A percentile compares a stretch with the other conserved stretches of the same genome.
These are phyloP conservation scores for Lasioglossum vierecki DNA, from an alignment of 2,888 invertebrate genomes.

Conservation along the genomic window DNA sequence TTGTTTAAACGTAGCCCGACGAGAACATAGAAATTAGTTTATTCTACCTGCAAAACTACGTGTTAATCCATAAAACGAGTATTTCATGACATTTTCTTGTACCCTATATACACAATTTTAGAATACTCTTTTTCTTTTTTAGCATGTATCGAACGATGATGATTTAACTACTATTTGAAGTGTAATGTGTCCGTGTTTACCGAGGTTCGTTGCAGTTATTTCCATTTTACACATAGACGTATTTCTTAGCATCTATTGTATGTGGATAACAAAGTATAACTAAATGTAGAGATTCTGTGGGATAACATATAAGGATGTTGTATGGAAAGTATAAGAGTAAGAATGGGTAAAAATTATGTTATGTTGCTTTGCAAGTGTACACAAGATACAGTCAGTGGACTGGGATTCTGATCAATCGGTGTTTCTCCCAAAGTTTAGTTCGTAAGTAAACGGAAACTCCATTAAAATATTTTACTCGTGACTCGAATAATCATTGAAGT, in stretches of 20 bases:
- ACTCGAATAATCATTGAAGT: constrained; percentile 3
- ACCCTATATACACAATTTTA: constrained; percentile 5
- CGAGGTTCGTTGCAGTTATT: constrained; percentile 47
- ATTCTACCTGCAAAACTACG: neutral
- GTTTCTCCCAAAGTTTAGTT: constrained; percentile 18
- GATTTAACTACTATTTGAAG: neutral
- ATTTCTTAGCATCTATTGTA: constrained; percentile 47
- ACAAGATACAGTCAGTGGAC: constrained; percentile 14
- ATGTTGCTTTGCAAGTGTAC: constrained; percentile 25
- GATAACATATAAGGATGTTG: constrained; percentile 39
- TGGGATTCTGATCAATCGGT: neutral
- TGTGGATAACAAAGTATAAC: constrained; percentile 37
- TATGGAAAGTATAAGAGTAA: constrained; percentile 38
- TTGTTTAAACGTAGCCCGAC: neutral
- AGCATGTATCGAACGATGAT: neutral
- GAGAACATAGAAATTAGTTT: neutral
- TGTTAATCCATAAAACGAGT: neutral
- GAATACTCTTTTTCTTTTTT: neutral
- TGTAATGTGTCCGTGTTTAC: constrained; percentile 1
- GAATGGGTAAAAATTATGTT: constrained; percentile 30
- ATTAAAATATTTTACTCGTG: neutral
- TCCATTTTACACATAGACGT: constrained; percentile 49
- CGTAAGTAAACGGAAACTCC: neutral
- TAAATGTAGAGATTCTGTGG: constrained; percentile 33
- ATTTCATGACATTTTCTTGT: constrained; percentile 14